These are phyloP conservation scores for Psittacula cyanocephala DNA, from an alignment of 2,113 vertebrate genomes.

Conservation along the genomic window DNA sequence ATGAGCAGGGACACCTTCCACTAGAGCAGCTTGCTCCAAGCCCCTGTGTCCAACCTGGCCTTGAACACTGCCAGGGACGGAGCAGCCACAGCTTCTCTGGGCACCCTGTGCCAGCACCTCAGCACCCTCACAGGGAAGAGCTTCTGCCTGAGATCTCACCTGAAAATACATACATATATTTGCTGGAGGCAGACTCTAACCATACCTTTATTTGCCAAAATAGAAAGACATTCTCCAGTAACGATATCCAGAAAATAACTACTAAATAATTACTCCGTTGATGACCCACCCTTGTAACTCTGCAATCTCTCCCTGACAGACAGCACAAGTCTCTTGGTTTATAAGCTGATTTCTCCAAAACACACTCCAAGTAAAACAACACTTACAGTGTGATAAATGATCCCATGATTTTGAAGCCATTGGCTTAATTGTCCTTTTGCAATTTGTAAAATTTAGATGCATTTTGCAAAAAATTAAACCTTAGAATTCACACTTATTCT, in stretches of 20 bases:
- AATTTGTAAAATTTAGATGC: neutral
- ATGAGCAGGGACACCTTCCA: neutral
- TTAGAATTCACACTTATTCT: neutral
- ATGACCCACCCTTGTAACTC: neutral
- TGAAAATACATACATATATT: no score
- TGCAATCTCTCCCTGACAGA: neutral
- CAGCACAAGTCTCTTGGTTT: neutral
- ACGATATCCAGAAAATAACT: neutral
- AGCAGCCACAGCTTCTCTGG: no score
- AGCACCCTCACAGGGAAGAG: no score
- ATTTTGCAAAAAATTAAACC: neutral
- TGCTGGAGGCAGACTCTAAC: neutral
- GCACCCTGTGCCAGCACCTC: no score
- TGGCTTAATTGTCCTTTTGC: neutral
- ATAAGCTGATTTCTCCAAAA: neutral
- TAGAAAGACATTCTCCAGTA: neutral
- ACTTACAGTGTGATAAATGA: neutral
- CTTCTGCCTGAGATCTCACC: no score
- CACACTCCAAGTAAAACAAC: neutral
- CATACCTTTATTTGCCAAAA: neutral
- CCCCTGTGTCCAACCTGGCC: no score
- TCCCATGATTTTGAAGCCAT: neutral
- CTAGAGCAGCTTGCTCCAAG: neutral
- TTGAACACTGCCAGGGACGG: no score
- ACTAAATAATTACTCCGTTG: neutral